These are phyloP conservation scores for Gymnosoma rotundatum DNA, from an alignment of 2,888 invertebrate species.

Conservation along the genomic window DNA sequence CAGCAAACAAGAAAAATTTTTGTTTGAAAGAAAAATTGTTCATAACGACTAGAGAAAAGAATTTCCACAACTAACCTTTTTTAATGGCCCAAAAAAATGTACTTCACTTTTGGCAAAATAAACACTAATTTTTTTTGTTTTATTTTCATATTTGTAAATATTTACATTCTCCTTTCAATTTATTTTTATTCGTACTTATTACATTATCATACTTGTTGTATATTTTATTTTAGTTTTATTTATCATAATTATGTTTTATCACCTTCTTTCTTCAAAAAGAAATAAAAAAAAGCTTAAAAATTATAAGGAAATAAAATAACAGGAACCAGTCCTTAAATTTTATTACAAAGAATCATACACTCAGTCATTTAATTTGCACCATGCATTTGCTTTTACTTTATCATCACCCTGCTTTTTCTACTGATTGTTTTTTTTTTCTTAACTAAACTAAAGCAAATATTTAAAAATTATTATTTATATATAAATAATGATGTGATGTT, in stretches of 20 bases:
- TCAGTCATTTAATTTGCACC: slow-evolving; percentile 44
- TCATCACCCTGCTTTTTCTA: slow-evolving; percentile 1
- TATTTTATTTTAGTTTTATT: slow-evolving; percentile 25
- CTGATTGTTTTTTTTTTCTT: neutral
- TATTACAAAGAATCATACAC: slow-evolving; percentile 33
- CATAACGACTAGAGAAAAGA: neutral
- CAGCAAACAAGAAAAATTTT: too few species aligned
- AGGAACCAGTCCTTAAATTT: slow-evolving; percentile 66
- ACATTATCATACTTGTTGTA: slow-evolving; percentile 36
- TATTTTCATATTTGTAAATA: slow-evolving; percentile 24
- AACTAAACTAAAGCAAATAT: slow-evolving; percentile 52
- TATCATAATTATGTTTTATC: slow-evolving; percentile 56
- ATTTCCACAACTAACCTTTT: slow-evolving; percentile 29
- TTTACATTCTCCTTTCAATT: slow-evolving; percentile 61
- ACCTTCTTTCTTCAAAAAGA: slow-evolving; percentile 50
- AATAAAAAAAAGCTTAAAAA: slow-evolving; percentile 56
- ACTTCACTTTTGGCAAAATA: slow-evolving; percentile 2
- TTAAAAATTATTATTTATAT: slow-evolving; percentile 42
- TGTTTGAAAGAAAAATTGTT: too few species aligned
- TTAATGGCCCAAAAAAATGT: neutral
- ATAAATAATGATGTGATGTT: slow-evolving; percentile 10
- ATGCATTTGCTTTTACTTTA: slow-evolving; percentile 10
- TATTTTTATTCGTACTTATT: slow-evolving; percentile 29
- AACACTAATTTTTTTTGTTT: slow-evolving; percentile 8
- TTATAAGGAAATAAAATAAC: slow-evolving; percentile 52